Evolutionary conservation across 2,888 invertebrate species (phyloP).

Genomic region (Antheraea assamensis): DNA sequence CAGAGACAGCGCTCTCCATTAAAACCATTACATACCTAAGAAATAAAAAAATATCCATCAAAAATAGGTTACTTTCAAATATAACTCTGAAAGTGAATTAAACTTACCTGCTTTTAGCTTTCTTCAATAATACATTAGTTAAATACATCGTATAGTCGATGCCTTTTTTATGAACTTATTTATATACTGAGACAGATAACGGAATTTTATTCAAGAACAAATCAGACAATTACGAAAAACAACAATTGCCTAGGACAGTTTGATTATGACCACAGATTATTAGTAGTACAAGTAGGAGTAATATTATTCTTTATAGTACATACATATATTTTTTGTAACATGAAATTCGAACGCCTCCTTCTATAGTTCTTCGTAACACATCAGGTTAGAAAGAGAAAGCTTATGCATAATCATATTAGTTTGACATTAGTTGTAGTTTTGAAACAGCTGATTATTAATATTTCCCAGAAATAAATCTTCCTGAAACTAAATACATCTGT

Average conservation of each 20-base stretch:
- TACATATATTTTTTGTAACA: too few relatives aligned
- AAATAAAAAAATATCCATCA: not conserved
- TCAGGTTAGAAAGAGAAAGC: too few relatives aligned
- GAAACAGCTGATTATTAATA: not conserved
- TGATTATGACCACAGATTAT: too few relatives aligned
- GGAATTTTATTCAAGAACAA: not conserved
- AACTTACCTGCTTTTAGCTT: constrained; percentile 88
- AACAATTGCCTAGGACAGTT: not conserved
- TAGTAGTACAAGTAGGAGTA: too few relatives aligned
- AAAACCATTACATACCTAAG: constrained; percentile 88
- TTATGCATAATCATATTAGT: too few relatives aligned
- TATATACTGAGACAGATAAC: not conserved
- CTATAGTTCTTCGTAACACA: too few relatives aligned
- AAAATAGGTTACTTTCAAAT: not conserved
- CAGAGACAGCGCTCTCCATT: constrained; percentile 90
- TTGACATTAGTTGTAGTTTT: not conserved
- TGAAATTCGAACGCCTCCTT: too few relatives aligned
- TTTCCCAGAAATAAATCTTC: too few relatives aligned
- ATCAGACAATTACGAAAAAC: not conserved
- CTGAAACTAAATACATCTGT: too few relatives aligned
- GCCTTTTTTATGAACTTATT: not conserved
- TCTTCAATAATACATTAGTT: constrained; percentile 86
- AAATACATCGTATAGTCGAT: constrained; percentile 80
- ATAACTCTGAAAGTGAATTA: not conserved
- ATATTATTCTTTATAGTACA: too few relatives aligned